A percentile compares a stretch with the other conserved stretches of the same genome.
Evolutionary conservation across 2,797 vertebrate species (phyloP).

Genomic region (Neostethus bicornis): DNA sequence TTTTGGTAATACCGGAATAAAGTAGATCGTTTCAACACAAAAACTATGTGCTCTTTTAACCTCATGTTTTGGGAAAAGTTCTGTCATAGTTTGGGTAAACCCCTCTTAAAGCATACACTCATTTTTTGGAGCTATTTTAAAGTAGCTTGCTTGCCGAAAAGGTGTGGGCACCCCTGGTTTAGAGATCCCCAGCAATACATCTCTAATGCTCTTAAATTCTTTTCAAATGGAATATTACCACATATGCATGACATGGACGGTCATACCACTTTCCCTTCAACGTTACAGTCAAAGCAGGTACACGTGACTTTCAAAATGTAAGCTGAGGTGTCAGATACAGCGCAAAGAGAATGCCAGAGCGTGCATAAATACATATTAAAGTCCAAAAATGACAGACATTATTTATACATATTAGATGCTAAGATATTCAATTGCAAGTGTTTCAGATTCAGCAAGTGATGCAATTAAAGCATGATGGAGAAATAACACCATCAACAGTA

Average conservation of each 20-base stretch:
- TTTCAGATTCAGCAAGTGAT: conserved; percentile 7
- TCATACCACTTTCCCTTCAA: conserved; percentile 30
- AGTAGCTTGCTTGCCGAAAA: too few species aligned
- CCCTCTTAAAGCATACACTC: too few species aligned
- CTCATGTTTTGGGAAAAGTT: too few species aligned
- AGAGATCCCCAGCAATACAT: not conserved
- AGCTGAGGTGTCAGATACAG: conserved; percentile 56
- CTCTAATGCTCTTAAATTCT: conserved; percentile 33
- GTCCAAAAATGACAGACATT: not conserved
- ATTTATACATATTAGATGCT: not conserved
- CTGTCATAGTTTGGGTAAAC: too few species aligned
- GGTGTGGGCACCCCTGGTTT: too few species aligned
- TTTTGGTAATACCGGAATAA: too few species aligned
- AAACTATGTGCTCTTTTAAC: too few species aligned
- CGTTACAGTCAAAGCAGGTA: conserved; percentile 88
- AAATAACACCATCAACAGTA: conserved; percentile 7
- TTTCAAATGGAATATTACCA: conserved; percentile 42
- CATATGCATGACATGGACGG: conserved; percentile 48
- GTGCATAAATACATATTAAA: not conserved
- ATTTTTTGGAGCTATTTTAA: too few species aligned
- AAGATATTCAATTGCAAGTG: not conserved
- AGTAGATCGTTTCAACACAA: too few species aligned
- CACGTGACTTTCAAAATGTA: conserved; percentile 45
- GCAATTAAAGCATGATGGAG: not conserved
- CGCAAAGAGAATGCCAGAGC: conserved; percentile 46